phyloP scores from a whole-genome alignment of 2,113 vertebrate species.

The Argyrosomus japonicus region DNA sequence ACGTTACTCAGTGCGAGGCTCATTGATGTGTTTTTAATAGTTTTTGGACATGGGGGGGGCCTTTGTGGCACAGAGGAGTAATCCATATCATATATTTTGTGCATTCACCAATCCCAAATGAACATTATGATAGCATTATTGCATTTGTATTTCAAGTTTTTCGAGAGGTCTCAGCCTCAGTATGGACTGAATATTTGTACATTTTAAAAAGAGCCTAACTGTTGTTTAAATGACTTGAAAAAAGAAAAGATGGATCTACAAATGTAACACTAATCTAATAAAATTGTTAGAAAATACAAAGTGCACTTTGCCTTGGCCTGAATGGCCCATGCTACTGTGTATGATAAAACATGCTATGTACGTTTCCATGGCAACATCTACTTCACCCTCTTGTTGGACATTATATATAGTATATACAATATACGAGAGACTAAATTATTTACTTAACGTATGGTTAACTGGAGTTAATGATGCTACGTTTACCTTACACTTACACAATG shows the following conservation, averaged over 20 bases:
- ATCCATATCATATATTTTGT: too few species aligned
- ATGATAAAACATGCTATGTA: constrained; percentile 19
- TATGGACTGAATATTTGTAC: too few species aligned
- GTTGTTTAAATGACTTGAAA: too few species aligned
- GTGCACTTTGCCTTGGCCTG: not conserved
- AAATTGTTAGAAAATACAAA: not conserved
- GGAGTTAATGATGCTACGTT: not conserved
- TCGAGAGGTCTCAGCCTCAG: too few species aligned
- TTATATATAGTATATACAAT: not conserved
- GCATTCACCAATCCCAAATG: too few species aligned
- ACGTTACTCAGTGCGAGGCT: not conserved
- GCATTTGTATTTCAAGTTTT: not conserved
- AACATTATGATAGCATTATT: too few species aligned
- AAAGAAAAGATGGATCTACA: too few species aligned
- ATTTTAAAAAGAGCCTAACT: too few species aligned
- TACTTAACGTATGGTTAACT: not conserved
- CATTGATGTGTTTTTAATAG: not conserved
- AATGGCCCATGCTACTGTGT: not conserved
- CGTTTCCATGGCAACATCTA: constrained; percentile 22
- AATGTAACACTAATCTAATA: not conserved
- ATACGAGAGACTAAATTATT: not conserved
- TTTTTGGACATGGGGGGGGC: not conserved
- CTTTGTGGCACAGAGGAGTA: too few species aligned
- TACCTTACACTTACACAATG: too few species aligned
- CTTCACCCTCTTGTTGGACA: not conserved